phyloP scores from a whole-genome alignment of 1,140 invertebrate genomes.

The Mya arenaria region DNA sequence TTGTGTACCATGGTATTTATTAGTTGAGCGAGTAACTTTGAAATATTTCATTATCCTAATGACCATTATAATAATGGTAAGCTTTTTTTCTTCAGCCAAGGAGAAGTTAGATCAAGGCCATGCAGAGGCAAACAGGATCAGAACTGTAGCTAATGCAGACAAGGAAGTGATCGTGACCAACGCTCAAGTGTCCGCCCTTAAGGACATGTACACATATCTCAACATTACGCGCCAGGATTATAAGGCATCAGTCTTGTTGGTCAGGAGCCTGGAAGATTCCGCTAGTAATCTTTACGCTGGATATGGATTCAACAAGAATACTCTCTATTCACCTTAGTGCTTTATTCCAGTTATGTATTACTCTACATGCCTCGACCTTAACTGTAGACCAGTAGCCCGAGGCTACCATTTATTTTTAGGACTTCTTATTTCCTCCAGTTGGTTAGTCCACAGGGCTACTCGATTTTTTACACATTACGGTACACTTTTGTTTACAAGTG shows the following conservation, averaged over 20 bases:
- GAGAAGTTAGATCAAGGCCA: conserved; percentile 44
- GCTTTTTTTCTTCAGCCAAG: conserved; percentile 49
- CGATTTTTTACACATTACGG: no score
- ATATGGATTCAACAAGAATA: conserved; percentile 41
- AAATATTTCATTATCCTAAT: neutral
- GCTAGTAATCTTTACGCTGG: conserved; percentile 55
- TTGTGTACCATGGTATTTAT: no score
- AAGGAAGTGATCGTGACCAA: conserved; percentile 46
- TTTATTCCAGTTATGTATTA: no score
- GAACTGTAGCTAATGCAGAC: conserved; percentile 48
- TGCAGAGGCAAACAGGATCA: conserved; percentile 26
- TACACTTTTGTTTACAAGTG: no score
- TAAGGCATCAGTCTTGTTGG: conserved; percentile 55
- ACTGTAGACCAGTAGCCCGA: no score
- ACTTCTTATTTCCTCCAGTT: no score
- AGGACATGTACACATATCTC: conserved; percentile 43
- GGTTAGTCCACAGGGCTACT: no score
- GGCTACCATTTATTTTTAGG: no score
- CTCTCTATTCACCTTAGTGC: conserved; percentile 23
- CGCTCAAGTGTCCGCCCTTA: conserved; percentile 39
- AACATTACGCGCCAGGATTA: conserved; percentile 57
- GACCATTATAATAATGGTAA: neutral
- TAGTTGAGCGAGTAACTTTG: neutral
- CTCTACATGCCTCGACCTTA: no score
- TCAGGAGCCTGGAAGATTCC: conserved; percentile 46